These are phyloP conservation scores for Lepidurus apus DNA, from an alignment of 1,140 invertebrate genomes.

Conservation along the genomic window DNA sequence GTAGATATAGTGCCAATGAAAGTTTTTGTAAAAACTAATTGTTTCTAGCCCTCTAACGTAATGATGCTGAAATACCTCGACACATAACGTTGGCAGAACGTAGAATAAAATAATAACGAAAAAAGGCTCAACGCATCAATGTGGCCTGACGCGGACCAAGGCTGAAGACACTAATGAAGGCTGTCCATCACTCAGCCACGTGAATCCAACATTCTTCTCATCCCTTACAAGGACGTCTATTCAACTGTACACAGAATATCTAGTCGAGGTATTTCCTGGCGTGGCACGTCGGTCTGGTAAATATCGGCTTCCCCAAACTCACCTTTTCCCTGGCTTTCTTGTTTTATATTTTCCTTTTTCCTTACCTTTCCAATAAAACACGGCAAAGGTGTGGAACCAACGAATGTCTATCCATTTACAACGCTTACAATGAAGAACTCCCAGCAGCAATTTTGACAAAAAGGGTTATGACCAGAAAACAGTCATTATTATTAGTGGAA, in stretches of 20 bases:
- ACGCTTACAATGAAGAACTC: background rate
- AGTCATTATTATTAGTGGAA: background rate
- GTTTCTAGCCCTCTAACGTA: background rate
- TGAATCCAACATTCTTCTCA: background rate
- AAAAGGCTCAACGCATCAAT: background rate
- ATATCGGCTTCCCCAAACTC: background rate
- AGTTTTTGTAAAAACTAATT: background rate
- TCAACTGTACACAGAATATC: background rate
- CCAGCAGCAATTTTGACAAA: background rate
- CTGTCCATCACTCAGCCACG: background rate
- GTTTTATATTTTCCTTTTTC: background rate
- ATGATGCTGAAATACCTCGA: background rate
- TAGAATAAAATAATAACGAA: background rate
- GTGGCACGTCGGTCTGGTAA: background rate
- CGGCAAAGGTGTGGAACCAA: background rate
- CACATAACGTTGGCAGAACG: background rate
- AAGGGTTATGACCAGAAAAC: background rate
- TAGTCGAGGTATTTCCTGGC: too few species aligned
- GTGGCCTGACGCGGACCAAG: constrained; percentile 1
- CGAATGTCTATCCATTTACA: background rate
- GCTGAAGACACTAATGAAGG: constrained; percentile 4
- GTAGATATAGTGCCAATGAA: background rate
- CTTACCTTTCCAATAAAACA: background rate
- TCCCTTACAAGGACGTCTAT: constrained; percentile 7
- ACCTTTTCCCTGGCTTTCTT: background rate